phyloP scores from a whole-genome alignment of 2,888 invertebrate species.

The Calameuta idolon region DNA sequence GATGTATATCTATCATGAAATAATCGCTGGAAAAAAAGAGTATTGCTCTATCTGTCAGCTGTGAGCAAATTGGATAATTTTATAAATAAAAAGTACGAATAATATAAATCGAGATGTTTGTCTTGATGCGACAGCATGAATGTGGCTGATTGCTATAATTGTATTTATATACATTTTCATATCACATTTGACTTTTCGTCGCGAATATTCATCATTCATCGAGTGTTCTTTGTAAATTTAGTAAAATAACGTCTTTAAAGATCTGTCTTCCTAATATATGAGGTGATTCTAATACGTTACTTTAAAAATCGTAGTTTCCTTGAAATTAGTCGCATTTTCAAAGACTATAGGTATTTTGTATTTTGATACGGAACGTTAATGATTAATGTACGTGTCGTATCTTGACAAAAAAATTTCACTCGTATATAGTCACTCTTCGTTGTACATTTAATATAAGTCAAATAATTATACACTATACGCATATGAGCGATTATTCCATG shows the following conservation, averaged over 20 bases:
- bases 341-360: not conserved
- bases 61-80: not conserved
- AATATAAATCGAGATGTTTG: not conserved
- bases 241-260: not conserved
- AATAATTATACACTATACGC: not conserved
- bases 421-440: not conserved
- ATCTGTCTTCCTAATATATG: not conserved
- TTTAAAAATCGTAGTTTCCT: not conserved
- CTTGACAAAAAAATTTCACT: not conserved
- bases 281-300: not conserved
- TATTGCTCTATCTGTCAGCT: not conserved
- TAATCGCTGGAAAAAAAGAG: not conserved
- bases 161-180: conserved; percentile 7
- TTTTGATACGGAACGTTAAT: not conserved
- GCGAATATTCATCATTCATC: not conserved
- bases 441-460: not conserved
- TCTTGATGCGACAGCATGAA: not conserved
- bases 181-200: conserved; percentile 1
- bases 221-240: not conserved
- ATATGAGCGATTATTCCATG: not conserved
- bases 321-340: not conserved
- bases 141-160: not conserved
- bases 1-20: not conserved
- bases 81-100: not conserved
- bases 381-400: not conserved